phyloP scores from a whole-genome alignment of 2,113 vertebrate genomes.

The Ploceus nigricollis region DNA sequence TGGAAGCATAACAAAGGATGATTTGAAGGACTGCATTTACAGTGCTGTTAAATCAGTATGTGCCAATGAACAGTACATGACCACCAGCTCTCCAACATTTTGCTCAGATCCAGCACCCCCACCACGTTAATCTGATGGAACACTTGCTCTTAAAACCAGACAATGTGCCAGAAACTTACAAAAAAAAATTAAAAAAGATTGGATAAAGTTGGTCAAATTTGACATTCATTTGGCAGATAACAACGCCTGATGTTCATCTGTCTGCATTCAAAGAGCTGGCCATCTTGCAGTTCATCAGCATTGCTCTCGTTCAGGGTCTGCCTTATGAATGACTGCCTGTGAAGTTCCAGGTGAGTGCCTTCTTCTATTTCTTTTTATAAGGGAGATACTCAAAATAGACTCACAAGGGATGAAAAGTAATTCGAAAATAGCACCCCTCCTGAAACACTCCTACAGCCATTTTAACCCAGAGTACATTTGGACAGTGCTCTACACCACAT shows the following conservation, averaged over 20 bases:
- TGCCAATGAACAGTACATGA: accelerated
- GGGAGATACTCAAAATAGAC: background rate
- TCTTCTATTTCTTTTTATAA: background rate
- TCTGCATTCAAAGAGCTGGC: background rate
- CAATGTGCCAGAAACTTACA: background rate
- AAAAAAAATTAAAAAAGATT: background rate
- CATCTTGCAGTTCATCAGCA: background rate
- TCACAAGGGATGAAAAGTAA: background rate
- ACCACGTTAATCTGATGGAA: background rate
- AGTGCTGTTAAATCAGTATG: background rate
- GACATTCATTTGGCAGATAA: background rate
- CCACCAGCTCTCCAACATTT: background rate
- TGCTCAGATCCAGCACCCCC: background rate
- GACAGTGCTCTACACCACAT: background rate
- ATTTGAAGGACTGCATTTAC: background rate
- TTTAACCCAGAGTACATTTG: background rate
- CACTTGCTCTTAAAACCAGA: background rate
- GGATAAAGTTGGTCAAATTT: background rate
- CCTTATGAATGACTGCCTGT: background rate
- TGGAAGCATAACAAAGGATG: background rate
- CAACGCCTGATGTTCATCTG: background rate
- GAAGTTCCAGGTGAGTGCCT: background rate
- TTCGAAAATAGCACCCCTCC: background rate
- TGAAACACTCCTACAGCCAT: background rate
- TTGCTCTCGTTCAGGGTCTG: background rate